Percentiles rank a stretch among this genome's conserved stretches.
phyloP scores from a whole-genome alignment of 2,888 invertebrate genomes.

The Drosophila yooni region DNA sequence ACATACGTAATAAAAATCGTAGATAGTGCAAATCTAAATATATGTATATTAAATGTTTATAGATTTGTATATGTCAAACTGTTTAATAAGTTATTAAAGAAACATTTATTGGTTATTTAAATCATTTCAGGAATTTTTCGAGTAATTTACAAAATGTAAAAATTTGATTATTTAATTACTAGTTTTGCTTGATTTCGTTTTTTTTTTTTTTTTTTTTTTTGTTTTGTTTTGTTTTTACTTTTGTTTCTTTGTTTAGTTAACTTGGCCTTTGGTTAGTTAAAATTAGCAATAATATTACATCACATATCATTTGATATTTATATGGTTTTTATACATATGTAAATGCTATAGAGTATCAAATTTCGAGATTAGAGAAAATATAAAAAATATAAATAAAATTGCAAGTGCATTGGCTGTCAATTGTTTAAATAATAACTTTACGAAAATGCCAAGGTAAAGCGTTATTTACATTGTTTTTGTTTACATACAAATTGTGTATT shows the following conservation, averaged over 20 bases:
- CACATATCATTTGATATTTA: slow-evolving; percentile 68
- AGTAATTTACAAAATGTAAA: slow-evolving; percentile 71
- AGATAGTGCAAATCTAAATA: slow-evolving; percentile 64
- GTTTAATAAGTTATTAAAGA: slow-evolving; percentile 69
- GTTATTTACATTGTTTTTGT: slow-evolving; percentile 68
- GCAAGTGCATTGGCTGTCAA: slow-evolving; percentile 75
- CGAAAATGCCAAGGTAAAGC: slow-evolving; percentile 65
- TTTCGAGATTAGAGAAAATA: slow-evolving; percentile 55
- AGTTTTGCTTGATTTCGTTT: slow-evolving; percentile 51
- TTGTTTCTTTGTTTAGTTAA: slow-evolving; percentile 82
- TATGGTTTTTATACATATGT: slow-evolving; percentile 67
- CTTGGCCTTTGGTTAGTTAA: slow-evolving; percentile 86
- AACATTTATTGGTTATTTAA: slow-evolving; percentile 78
- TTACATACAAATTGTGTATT: slow-evolving; percentile 19
- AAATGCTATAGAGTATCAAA: slow-evolving; percentile 69
- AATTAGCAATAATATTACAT: slow-evolving; percentile 82
- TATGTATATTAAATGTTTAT: slow-evolving; percentile 35
- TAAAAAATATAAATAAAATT: slow-evolving; percentile 62
- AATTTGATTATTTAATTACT: slow-evolving; percentile 53
- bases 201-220: slow-evolving; percentile 21
- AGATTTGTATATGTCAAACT: slow-evolving; percentile 49
- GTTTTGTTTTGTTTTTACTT: slow-evolving; percentile 55
- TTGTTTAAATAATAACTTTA: slow-evolving; percentile 29
- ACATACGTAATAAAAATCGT: slow-evolving; percentile 61
- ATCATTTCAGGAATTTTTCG: slow-evolving; percentile 40